Evolutionary conservation across 2,797 vertebrate genomes (phyloP).

Genomic region (Mallotus villosus): DNA sequence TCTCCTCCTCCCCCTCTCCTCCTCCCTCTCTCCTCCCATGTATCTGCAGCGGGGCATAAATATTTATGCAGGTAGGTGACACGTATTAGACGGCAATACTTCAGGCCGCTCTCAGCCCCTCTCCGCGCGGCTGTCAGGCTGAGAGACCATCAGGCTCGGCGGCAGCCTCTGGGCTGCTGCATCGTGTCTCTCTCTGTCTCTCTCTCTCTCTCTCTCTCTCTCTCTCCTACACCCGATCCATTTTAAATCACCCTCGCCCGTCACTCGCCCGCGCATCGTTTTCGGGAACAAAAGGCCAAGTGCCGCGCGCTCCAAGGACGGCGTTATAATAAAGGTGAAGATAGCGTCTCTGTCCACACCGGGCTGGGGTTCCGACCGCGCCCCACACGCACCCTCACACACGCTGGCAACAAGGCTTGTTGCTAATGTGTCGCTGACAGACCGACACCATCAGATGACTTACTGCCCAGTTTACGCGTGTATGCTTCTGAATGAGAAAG

Average conservation of each 20-base stretch:
- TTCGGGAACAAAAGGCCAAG: slow-evolving; percentile 77
- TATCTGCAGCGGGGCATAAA: slow-evolving; percentile 70
- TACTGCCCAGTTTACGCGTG: slow-evolving; percentile 65
- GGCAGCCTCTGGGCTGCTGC: slow-evolving; percentile 73
- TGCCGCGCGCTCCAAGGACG: slow-evolving; percentile 72
- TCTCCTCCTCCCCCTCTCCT: slow-evolving; percentile 4
- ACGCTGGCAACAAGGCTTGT: slow-evolving; percentile 50
- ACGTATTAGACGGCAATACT: slow-evolving; percentile 80
- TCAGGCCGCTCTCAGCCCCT: slow-evolving; percentile 77
- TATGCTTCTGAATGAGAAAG: slow-evolving; percentile 55
- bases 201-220: slow-evolving; percentile 76
- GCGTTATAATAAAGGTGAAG: slow-evolving; percentile 77
- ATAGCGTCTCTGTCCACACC: slow-evolving; percentile 20
- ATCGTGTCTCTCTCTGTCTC: slow-evolving; percentile 68
- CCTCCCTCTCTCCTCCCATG: slow-evolving; percentile 31
- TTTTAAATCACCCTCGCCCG: slow-evolving; percentile 78
- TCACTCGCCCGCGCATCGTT: slow-evolving; percentile 66
- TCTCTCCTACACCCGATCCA: slow-evolving; percentile 74
- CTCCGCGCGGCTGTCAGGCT: slow-evolving; percentile 80
- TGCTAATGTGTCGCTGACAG: slow-evolving; percentile 70
- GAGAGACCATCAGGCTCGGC: slow-evolving; percentile 64
- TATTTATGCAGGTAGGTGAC: slow-evolving; percentile 81
- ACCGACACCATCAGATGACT: slow-evolving; percentile 61
- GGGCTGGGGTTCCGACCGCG: slow-evolving; percentile 41
- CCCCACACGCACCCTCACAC: slow-evolving; percentile 30